A percentile compares a stretch with the other conserved stretches of the same genome.
These are phyloP conservation scores for Synergus gifuensis DNA, from an alignment of 2,888 invertebrate genomes.

Conservation along the genomic window DNA sequence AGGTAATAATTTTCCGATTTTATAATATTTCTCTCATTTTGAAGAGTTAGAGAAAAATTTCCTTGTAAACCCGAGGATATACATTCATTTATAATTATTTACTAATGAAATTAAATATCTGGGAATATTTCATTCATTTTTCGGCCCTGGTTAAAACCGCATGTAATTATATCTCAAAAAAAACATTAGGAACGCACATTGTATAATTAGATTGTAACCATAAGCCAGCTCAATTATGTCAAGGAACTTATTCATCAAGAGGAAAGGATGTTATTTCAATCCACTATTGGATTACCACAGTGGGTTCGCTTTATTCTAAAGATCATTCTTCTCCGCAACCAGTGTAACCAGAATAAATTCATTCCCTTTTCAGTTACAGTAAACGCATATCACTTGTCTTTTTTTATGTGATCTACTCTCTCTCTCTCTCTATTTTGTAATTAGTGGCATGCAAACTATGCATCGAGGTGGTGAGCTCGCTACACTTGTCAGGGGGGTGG, in stretches of 20 bases:
- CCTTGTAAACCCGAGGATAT: not conserved
- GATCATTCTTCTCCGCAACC: not conserved
- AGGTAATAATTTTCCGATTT: not conserved
- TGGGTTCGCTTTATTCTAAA: not conserved
- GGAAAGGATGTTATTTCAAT: constrained; percentile 69
- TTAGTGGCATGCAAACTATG: too few species aligned
- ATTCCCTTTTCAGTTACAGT: not conserved
- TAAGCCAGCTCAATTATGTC: constrained; percentile 28
- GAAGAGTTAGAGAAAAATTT: too few species aligned
- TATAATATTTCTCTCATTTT: not conserved
- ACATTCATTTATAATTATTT: not conserved
- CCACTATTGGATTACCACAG: constrained; percentile 68
- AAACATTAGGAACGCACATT: not conserved
- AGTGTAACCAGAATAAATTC: constrained; percentile 13
- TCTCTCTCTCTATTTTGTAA: too few species aligned
- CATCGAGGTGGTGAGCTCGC: too few species aligned
- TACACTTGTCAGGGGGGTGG: too few species aligned
- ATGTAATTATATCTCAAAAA: constrained; percentile 4
- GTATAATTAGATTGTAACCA: constrained; percentile 3
- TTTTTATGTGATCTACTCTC: not conserved
- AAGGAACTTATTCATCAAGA: constrained; percentile 16
- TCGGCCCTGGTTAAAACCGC: not conserved
- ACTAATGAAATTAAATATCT: not conserved
- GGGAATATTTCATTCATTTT: not conserved
- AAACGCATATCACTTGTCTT: not conserved